These are phyloP conservation scores for Rhegmatorhina hoffmannsi DNA, from an alignment of 2,113 vertebrate species.

Conservation along the genomic window DNA sequence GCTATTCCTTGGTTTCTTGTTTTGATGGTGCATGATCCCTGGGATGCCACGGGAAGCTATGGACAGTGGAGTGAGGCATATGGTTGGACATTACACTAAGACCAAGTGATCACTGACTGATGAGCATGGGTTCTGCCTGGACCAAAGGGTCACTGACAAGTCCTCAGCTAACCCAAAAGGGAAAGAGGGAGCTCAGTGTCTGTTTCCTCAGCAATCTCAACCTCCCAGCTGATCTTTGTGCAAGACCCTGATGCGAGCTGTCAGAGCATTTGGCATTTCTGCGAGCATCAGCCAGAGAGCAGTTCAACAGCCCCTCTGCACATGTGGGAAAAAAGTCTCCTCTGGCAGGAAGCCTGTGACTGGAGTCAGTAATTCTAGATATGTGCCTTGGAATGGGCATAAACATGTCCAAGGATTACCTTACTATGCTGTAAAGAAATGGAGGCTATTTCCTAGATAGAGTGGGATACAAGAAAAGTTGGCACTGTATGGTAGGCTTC, in stretches of 20 bases:
- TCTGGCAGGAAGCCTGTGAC: background rate
- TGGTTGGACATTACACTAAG: background rate
- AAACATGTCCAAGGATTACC: background rate
- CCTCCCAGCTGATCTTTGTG: background rate
- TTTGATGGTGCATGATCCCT: background rate
- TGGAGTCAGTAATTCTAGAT: background rate
- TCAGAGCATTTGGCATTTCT: background rate
- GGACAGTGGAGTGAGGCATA: background rate
- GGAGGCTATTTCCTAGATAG: too few relatives aligned
- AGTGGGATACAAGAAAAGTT: background rate
- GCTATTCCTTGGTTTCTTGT: background rate
- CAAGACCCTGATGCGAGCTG: background rate
- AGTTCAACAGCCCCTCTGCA: rapidly evolving
- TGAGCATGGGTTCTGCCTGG: background rate
- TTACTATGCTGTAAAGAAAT: background rate
- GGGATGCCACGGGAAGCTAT: rapidly evolving
- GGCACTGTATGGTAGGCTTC: rapidly evolving
- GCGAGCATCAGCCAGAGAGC: background rate
- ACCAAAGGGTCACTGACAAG: background rate
- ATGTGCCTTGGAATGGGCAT: rapidly evolving
- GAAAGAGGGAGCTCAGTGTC: background rate
- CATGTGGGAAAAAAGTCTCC: background rate
- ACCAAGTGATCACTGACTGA: background rate
- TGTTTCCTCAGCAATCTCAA: background rate
- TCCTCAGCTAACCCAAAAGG: background rate